Evolutionary conservation across 2,888 invertebrate species (phyloP).

Genomic region (Arrhopalites spinosus): DNA sequence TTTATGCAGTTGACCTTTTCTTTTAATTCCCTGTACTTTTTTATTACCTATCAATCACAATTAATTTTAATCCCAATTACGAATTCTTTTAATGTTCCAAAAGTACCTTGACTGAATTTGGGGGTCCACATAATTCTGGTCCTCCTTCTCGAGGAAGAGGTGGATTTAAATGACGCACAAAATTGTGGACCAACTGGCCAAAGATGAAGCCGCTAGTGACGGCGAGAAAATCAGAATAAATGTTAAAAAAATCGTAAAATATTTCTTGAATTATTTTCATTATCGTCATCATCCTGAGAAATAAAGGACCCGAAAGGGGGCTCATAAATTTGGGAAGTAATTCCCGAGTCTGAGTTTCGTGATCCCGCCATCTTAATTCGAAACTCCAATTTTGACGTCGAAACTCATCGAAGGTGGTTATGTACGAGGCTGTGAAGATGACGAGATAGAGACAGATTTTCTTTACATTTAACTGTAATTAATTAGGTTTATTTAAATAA

Average conservation of each 20-base stretch:
- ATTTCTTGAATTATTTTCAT: background rate
- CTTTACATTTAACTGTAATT: too few species aligned
- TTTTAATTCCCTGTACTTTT: constrained; percentile 1
- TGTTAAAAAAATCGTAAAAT: constrained; percentile 15
- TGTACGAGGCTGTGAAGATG: background rate
- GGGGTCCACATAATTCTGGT: background rate
- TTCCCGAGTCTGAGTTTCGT: background rate
- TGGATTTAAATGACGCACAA: background rate
- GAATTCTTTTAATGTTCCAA: background rate
- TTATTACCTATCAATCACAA: background rate
- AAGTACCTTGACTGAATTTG: background rate
- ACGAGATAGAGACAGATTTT: background rate
- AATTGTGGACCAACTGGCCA: background rate
- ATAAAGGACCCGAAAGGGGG: background rate
- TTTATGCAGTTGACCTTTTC: background rate
- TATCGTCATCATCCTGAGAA: background rate
- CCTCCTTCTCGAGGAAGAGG: background rate
- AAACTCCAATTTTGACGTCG: background rate
- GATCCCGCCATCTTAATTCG: background rate
- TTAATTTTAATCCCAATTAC: background rate
- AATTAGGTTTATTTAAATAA: too few species aligned
- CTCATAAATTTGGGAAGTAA: background rate
- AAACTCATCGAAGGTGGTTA: background rate
- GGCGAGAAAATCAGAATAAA: constrained; percentile 3
- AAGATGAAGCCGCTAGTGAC: background rate